Percentiles rank a stretch among this genome's conserved stretches.
These are phyloP conservation scores for Irena cyanogastra DNA, from an alignment of 2,113 vertebrate species.

Conservation along the genomic window DNA sequence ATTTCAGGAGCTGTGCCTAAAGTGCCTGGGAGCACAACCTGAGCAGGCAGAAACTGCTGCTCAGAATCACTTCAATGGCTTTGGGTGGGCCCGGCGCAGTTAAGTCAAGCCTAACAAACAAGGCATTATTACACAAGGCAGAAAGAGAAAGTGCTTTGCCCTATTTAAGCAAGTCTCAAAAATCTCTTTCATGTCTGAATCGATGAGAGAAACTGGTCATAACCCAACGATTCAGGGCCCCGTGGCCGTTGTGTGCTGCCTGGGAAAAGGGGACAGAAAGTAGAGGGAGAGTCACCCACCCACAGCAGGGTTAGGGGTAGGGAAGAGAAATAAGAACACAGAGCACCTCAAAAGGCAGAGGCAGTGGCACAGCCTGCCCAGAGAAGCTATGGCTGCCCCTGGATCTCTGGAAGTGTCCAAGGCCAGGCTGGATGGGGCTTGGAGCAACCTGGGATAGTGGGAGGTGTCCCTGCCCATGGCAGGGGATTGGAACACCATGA, in stretches of 20 bases:
- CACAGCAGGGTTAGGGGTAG: neutral
- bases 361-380: neutral
- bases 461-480: neutral
- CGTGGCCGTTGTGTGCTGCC: fast-evolving
- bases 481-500: neutral
- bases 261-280: neutral
- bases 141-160: neutral
- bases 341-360: neutral
- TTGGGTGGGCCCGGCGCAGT: neutral
- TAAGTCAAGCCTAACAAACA: slow-evolving; percentile 42
- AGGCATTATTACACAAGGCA: neutral
- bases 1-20: slow-evolving; percentile 1
- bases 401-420: neutral
- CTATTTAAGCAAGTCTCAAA: neutral
- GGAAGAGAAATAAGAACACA: neutral
- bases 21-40: neutral
- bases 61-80: neutral
- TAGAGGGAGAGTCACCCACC: neutral
- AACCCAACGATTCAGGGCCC: neutral
- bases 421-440: fast-evolving
- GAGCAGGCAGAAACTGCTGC: neutral
- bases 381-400: neutral
- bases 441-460: neutral
- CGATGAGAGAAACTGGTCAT: neutral
- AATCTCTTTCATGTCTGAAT: neutral